Conservation (phyloP, 2,888 invertebrate genomes). For the Camptogramma bilineatum region DNA sequence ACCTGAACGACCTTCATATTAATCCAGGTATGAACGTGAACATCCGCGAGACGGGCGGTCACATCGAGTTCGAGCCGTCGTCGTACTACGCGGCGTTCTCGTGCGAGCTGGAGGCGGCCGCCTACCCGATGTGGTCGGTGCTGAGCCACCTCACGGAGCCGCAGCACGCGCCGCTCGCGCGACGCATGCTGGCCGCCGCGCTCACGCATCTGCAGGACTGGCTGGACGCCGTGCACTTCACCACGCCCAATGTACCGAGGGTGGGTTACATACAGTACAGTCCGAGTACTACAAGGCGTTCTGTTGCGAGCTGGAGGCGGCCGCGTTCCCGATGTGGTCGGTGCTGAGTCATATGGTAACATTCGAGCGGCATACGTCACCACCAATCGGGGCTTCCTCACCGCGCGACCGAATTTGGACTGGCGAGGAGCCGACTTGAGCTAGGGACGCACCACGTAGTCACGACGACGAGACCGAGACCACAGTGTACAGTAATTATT, state of each 20-base stretch:
- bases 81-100: conserved; percentile 99
- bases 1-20: no score
- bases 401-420: no score
- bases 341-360: no score
- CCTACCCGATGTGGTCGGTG: conserved; percentile 99
- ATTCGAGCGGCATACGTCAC: no score
- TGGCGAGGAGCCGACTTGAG: no score
- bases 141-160: conserved; percentile 93
- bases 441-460: no score
- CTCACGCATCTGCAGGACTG: conserved; percentile 93
- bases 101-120: conserved; percentile 98
- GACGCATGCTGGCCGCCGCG: conserved; percentile 91
- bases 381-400: no score
- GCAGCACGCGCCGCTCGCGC: conserved; percentile 90
- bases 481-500: no score
- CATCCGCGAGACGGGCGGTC: conserved; percentile 94
- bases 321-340: no score
- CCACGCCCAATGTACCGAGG: conserved; percentile 79
- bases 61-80: conserved; percentile 98
- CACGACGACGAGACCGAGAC: no score
- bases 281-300: no score
- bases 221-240: conserved; percentile 93
- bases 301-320: no score
- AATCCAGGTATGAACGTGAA: conserved; percentile 97
- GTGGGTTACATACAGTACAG: conserved; percentile 70